Percentiles rank a stretch among this genome's conserved stretches.
phyloP scores from a whole-genome alignment of 2,797 vertebrate genomes.

The Muraenolepis orangiensis region DNA sequence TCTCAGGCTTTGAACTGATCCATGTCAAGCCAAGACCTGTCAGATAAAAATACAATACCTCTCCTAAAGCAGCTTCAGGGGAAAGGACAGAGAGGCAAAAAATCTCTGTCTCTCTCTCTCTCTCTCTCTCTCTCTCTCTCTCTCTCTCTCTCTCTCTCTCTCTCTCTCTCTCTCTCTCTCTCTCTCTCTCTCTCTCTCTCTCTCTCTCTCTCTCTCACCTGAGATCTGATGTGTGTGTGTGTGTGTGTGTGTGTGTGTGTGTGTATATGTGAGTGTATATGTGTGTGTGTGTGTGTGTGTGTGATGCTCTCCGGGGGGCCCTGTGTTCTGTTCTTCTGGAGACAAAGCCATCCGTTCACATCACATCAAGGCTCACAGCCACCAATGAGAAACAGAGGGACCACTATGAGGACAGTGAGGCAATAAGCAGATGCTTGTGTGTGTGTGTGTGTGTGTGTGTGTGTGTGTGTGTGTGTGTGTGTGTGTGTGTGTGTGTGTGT shows the following conservation, averaged over 20 bases:
- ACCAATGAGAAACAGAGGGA: conserved; percentile 39
- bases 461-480: no score
- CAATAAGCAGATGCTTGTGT: neutral
- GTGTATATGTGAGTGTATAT: neutral
- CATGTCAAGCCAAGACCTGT: neutral
- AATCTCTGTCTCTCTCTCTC: no score
- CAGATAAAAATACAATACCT: no score
- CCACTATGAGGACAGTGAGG: neutral
- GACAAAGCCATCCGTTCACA: conserved; percentile 59
- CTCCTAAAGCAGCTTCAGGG: no score
- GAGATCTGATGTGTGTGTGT: neutral
- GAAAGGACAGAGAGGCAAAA: no score
- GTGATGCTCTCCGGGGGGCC: conserved; percentile 39
- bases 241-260: neutral
- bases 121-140: no score
- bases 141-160: no score
- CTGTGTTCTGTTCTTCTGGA: conserved; percentile 54
- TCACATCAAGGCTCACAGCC: conserved; percentile 65
- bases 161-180: no score
- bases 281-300: neutral
- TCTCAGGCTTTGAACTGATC: neutral
- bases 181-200: neutral
- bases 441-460: no score
- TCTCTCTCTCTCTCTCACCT: conserved; percentile 28
- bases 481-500: neutral